These are phyloP conservation scores for Chironomus tentans DNA, from an alignment of 2,888 invertebrate species.

Conservation along the genomic window DNA sequence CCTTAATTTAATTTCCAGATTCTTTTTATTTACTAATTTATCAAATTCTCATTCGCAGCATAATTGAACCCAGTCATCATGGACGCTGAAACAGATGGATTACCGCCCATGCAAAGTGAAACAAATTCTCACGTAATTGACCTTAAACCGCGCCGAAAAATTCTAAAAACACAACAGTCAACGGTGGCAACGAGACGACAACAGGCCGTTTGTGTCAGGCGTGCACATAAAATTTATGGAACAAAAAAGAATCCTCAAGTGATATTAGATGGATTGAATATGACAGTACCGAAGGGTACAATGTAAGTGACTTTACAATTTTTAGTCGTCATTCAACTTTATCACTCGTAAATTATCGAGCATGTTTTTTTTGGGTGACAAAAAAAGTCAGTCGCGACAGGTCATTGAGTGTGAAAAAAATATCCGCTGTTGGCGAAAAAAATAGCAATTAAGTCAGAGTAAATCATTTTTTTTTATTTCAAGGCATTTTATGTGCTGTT, in stretches of 20 bases:
- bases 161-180: constrained; percentile 56
- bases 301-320: constrained; percentile 54
- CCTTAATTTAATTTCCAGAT: not conserved
- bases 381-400: no score
- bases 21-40: not conserved
- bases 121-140: constrained; percentile 40
- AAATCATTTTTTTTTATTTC: no score
- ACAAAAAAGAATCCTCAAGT: constrained; percentile 66
- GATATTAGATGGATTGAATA: constrained; percentile 77
- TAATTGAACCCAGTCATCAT: constrained; percentile 30
- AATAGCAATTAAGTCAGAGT: no score
- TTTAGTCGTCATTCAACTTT: no score
- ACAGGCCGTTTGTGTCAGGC: constrained; percentile 75
- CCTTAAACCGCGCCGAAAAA: constrained; percentile 45
- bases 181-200: constrained; percentile 61
- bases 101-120: constrained; percentile 36
- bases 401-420: no score
- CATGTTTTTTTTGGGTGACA: no score
- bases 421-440: no score
- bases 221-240: constrained; percentile 79
- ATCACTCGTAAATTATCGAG: no score
- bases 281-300: constrained; percentile 84
- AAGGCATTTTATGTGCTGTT: no score
- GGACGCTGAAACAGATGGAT: constrained; percentile 41
- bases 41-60: not conserved